These are phyloP conservation scores for Balaenoptera acutorostrata DNA, from an alignment of 2,113 vertebrate species.

Conservation along the genomic window DNA sequence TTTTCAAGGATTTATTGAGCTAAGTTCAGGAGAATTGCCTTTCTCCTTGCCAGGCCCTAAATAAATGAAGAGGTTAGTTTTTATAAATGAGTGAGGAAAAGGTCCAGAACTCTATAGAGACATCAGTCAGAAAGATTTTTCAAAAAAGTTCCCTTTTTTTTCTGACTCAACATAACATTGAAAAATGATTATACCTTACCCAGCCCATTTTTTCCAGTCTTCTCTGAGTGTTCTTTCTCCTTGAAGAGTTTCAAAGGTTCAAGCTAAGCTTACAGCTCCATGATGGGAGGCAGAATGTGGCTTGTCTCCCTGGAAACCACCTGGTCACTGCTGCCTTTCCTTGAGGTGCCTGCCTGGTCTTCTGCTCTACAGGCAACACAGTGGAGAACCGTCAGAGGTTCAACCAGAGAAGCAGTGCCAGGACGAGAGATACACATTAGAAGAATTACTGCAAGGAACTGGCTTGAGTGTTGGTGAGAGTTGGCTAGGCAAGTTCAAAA, in stretches of 20 bases:
- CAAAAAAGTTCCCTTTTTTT: background rate
- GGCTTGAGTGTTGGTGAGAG: background rate
- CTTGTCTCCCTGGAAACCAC: background rate
- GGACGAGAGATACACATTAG: background rate
- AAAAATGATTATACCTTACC: conserved; percentile 4
- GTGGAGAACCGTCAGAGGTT: background rate
- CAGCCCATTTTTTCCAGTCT: background rate
- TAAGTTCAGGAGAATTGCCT: conserved; percentile 22
- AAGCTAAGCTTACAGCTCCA: background rate
- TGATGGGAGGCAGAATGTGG: background rate
- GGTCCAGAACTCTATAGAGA: background rate
- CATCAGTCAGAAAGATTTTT: conserved; percentile 31
- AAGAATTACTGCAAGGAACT: background rate
- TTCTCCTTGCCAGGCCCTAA: conserved; percentile 4
- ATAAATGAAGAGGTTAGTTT: conserved; percentile 39
- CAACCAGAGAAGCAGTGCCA: background rate
- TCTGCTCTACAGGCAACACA: background rate
- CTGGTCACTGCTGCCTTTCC: background rate
- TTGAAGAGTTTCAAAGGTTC: background rate
- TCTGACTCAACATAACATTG: background rate
- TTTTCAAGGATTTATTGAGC: conserved; percentile 43
- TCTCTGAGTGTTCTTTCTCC: background rate
- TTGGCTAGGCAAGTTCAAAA: background rate
- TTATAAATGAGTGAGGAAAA: conserved; percentile 4
- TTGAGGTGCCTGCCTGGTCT: background rate